Conservation (phyloP, 2,113 vertebrate genomes). For the Danio rerio region GRCz12tu NC_133176.1:10286501-10287000, state of each 20-base stretch:
- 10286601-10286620: neutral
- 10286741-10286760: constrained; percentile 44
- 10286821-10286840: constrained; percentile 59
- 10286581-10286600: neutral
- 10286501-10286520: no score
- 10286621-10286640: neutral
- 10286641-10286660: neutral
- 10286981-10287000: neutral
- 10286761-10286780: constrained; percentile 46
- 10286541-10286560: no score
- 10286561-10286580: neutral
- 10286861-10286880: constrained; percentile 58
- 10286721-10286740: constrained; percentile 37
- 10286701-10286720: constrained; percentile 7
- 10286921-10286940: constrained; percentile 48
- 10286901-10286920: constrained; percentile 53
- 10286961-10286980: constrained; percentile 32
- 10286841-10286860: constrained; percentile 60
- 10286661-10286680: constrained; percentile 9
- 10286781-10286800: constrained; percentile 59
- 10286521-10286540: no score
- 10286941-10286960: constrained; percentile 46
- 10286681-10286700: constrained; percentile 26
- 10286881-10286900: constrained; percentile 47
- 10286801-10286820: constrained; percentile 56